Conservation (phyloP, 2,113 vertebrate genomes). For the Dunckerocampus dactyliophorus region DNA sequence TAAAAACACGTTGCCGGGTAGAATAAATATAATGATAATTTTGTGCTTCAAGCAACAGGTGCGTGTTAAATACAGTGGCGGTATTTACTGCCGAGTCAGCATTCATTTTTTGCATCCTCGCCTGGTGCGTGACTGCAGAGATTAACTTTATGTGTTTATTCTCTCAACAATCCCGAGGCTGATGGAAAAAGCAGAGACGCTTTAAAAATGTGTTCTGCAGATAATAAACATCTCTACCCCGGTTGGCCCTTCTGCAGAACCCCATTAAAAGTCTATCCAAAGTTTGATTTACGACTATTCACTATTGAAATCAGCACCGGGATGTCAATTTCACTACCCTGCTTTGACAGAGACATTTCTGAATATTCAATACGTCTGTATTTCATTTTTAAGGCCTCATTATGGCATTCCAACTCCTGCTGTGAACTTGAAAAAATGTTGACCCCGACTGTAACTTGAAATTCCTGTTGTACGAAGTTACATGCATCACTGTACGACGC, state of each 20-base stretch:
- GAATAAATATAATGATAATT: slow-evolving; percentile 3
- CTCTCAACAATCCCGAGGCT: not conserved
- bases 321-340: slow-evolving; percentile 1
- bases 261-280: not conserved
- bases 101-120: slow-evolving; percentile 8
- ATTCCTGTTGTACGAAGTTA: not conserved
- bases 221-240: not conserved
- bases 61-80: slow-evolving; percentile 35
- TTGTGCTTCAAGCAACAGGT: slow-evolving; percentile 47
- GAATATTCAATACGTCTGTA: not conserved
- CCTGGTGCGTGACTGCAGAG: slow-evolving; percentile 5
- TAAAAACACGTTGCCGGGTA: slow-evolving; percentile 34
- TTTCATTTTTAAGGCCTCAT: not conserved
- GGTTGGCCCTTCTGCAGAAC: too few relatives aligned
- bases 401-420: not conserved
- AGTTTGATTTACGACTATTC: not conserved
- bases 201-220: slow-evolving; percentile 5
- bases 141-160: slow-evolving; percentile 13
- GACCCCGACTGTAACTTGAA: not conserved
- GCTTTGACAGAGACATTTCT: slow-evolving; percentile 1
- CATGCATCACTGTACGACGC: too few relatives aligned
- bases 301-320: slow-evolving; percentile 4
- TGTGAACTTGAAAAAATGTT: not conserved
- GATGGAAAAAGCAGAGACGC: not conserved
- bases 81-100: slow-evolving; percentile 39